Base-by-base conservation (phyloP, 2,888 invertebrate genomes). In the Pseudococcus viburni region DNA sequence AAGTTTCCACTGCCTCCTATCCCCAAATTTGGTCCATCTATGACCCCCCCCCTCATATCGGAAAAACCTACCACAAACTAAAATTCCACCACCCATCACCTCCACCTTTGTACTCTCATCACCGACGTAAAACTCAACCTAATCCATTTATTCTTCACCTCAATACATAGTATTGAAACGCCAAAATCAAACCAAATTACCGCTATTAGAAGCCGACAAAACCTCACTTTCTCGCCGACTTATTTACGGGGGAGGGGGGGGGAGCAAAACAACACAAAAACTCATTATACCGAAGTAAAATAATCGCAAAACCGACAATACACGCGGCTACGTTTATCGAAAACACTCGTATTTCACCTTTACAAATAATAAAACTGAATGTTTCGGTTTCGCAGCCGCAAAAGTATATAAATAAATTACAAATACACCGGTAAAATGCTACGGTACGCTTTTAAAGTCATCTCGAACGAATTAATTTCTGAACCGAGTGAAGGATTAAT, bases 161-260 rank as follows among this genome's bases (percentile, higher is more conserved):
- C n/a, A n/a, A 6, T 55, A 55, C 55, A 55, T 55, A 3, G n/a
- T n/a, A n/a, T 64, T 64, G 9, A 11, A 64, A 64, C 22, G 9
- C 64, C 64, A 64, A 64, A 64, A 64, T 64, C 64, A 64, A 64
- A 64, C 64, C 22, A 64, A 64, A 64, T 64, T 64, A 64, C 64
- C 64, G 15, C 22, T 64, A 64, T 22, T 64, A 19, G 64, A 22
- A 64, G 22, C 64, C 64, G 6, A 64, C 22, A 11, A 64, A 64
- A 64, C 22, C 64, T 9, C 15, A 64, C 22, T 64, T 64, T 64
- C 22, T 64, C 22, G 8, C 64, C 9, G 42, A 9, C 42, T 1
- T 42, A 64, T 64, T 64, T 64, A 64, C 5, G 5, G 0, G 42
- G 1, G 22, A 22, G n/a, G 64, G n/a, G n/a, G n/a, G n/a, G n/a